Conservation (phyloP, 2,797 vertebrate genomes). For the Urosaurus nigricauda region DNA sequence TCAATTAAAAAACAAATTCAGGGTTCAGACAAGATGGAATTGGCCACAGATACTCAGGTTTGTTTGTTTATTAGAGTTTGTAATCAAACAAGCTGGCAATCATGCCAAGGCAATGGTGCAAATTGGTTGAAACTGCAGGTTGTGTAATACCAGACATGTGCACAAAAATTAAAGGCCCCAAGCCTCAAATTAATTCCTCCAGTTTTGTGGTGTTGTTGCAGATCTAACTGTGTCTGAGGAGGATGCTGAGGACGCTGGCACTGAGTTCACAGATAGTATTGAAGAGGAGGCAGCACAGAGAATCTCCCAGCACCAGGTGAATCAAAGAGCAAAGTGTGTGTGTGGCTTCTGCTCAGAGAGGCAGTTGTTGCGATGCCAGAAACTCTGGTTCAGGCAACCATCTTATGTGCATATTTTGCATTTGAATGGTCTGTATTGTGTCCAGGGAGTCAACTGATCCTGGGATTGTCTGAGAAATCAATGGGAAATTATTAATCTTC, state of each 20-base stretch:
- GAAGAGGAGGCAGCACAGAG: conserved; percentile 81
- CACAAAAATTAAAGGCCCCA: neutral
- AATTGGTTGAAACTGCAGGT: neutral
- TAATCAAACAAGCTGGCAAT: neutral
- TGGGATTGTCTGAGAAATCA: neutral
- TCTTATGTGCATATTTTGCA: neutral
- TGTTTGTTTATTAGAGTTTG: neutral
- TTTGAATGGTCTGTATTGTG: neutral
- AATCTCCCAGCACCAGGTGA: conserved; percentile 67
- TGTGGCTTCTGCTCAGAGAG: neutral
- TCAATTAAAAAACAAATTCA: neutral
- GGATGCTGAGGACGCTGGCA: conserved; percentile 69
- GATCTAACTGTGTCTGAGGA: conserved; percentile 64
- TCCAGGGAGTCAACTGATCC: neutral
- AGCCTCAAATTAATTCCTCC: conserved; percentile 45
- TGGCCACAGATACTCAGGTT: neutral
- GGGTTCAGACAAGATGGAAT: neutral
- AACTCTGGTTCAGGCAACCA: neutral
- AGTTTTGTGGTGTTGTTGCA: conserved; percentile 58
- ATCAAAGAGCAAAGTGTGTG: conserved; percentile 22
- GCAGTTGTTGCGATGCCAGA: neutral
- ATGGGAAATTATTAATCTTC: too few relatives aligned
- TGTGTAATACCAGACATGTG: neutral
- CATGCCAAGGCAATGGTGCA: neutral
- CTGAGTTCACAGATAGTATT: conserved; percentile 78